Base-by-base conservation (phyloP, 2,888 invertebrate species). In the Trachelus troglodyta region DNA sequence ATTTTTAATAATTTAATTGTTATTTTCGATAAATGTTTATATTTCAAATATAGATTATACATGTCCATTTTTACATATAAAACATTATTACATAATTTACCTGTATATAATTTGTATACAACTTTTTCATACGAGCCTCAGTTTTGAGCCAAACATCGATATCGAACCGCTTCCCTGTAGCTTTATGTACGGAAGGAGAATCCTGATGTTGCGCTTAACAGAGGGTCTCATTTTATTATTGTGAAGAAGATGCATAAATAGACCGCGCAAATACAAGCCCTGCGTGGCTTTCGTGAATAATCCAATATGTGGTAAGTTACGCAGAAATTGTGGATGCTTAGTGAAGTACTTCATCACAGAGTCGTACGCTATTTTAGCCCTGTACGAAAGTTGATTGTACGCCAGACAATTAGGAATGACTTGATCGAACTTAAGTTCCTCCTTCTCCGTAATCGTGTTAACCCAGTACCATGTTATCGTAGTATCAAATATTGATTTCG, bases 301-400 rank as follows among this genome's bases (percentile, higher is more conserved):
- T 11, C 74, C 75, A 34, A 86, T 84, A 31, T 81, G 79, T 31
- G 84, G 79, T 34, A 83, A 81, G 73, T 80, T 73, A 37, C 78
- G 73, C 74, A 86, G 76, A 12, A 81, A 69, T 34, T 81, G 69
- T 23, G 81, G 78, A 80, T 87, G 81, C 71, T 80, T 34, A 3
- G 76, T 37, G 11, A 84, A 73, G 35, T 82, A 81, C 31, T 56
- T 74, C 23, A 85, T 77, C 68, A 86, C 73, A 37, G 82, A 74
- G 74, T 84, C 82, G 69, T 85, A 84, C 23, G 80, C 78, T 30
- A 78, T 34, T 80, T 83, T 78, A 34, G 80, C 75, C 9, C 78
- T 76, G 69, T 56, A 12, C 33, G 82, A 35, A 75, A 85, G 75
- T 71, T 77, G 37, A 34, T 85, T 73, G 75, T 79, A 83, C n/a